These are phyloP conservation scores for Lucifuga dentata DNA, from an alignment of 2,113 vertebrate species.

Conservation along the genomic window DNA sequence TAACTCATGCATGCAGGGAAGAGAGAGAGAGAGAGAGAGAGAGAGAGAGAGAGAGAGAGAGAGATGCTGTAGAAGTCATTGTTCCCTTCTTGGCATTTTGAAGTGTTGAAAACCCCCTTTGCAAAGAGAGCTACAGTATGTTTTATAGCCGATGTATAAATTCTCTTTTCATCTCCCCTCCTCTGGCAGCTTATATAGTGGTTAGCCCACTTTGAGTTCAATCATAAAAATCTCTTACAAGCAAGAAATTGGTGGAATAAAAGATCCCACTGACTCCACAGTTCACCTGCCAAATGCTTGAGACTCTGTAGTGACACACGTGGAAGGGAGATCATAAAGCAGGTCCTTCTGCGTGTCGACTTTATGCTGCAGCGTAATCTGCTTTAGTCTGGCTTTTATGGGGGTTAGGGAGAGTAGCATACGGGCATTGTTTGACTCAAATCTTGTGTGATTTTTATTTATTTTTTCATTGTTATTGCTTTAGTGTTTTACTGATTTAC, in stretches of 20 bases:
- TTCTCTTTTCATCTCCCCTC: conserved; percentile 53
- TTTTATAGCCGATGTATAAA: conserved; percentile 48
- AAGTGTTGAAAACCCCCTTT: conserved; percentile 46
- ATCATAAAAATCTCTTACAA: conserved; percentile 61
- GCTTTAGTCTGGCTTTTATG: conserved; percentile 60
- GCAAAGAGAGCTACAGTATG: conserved; percentile 26
- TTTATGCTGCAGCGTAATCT: conserved; percentile 49
- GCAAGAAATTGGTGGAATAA: conserved; percentile 48
- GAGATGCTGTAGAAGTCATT: conserved; percentile 21
- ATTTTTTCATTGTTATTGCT: too few relatives aligned
- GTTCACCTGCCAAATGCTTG: conserved; percentile 62
- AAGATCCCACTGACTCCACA: conserved; percentile 48
- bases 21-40: too few relatives aligned
- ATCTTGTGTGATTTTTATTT: too few relatives aligned
- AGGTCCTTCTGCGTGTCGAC: conserved; percentile 50
- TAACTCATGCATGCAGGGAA: too few relatives aligned
- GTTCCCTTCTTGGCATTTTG: conserved; percentile 29
- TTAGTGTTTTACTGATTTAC: too few relatives aligned
- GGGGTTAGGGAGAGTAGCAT: conserved; percentile 29
- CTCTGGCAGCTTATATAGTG: conserved; percentile 42
- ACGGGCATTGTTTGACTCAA: conserved; percentile 22
- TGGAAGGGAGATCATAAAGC: conserved; percentile 60
- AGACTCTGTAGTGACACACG: conserved; percentile 46
- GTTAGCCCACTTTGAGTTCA: conserved; percentile 62
- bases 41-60: background rate